phyloP scores from a whole-genome alignment of 2,888 invertebrate species.

The Clanis bilineata region DNA sequence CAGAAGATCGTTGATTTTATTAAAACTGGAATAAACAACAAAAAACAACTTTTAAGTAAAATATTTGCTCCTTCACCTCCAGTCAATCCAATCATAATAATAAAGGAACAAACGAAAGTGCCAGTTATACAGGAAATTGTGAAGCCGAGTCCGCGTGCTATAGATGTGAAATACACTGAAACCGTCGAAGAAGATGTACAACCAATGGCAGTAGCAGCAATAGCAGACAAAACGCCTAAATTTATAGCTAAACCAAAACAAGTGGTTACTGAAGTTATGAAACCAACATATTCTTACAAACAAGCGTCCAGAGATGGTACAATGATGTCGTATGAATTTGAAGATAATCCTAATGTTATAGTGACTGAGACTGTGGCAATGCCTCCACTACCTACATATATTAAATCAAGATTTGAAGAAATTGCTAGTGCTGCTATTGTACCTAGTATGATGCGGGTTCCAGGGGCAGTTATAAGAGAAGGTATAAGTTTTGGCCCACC shows the following conservation, averaged over 20 bases:
- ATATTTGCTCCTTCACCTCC: background rate
- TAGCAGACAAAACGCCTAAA: background rate
- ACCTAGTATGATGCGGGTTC: background rate
- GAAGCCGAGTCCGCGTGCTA: background rate
- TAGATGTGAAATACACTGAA: background rate
- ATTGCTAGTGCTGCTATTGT: conserved; percentile 22
- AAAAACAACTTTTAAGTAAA: background rate
- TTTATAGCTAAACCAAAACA: background rate
- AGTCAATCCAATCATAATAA: background rate
- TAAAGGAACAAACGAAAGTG: background rate
- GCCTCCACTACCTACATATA: conserved; percentile 32
- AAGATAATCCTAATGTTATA: conserved; percentile 33
- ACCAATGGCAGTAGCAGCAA: background rate
- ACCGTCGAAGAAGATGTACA: background rate
- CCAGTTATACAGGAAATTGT: background rate
- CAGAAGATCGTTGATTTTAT: background rate
- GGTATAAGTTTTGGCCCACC: background rate
- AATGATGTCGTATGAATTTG: conserved; percentile 35
- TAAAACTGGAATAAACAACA: background rate
- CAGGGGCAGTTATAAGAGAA: background rate
- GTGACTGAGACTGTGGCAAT: conserved; percentile 34
- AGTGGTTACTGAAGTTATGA: conserved; percentile 22
- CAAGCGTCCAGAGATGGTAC: conserved; percentile 36
- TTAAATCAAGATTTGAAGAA: conserved; percentile 36
- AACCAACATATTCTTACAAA: conserved; percentile 40